Conservation (phyloP, 2,888 invertebrate species). For the Hemistola chrysoprasaria region DNA sequence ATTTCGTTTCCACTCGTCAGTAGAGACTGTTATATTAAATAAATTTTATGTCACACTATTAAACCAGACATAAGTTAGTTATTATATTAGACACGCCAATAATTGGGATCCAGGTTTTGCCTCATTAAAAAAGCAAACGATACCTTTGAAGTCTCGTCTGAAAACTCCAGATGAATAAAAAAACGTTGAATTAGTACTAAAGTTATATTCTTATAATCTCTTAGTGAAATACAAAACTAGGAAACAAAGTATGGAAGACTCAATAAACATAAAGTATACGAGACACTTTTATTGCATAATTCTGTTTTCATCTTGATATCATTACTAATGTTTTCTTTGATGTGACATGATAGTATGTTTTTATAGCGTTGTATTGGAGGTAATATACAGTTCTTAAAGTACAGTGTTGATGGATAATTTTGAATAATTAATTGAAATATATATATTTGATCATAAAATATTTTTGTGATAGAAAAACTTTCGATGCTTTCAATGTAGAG, state of each 20-base stretch:
- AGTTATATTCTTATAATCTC: constrained; percentile 12
- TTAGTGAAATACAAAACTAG: constrained; percentile 10
- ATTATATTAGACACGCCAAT: constrained; percentile 7
- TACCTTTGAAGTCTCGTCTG: constrained; percentile 9
- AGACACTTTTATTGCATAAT: constrained; percentile 72
- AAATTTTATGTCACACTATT: no score
- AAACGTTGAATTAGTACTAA: constrained; percentile 10
- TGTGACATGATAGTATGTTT: constrained; percentile 69
- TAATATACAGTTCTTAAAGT: constrained; percentile 49
- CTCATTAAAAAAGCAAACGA: background rate
- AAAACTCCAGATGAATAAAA: constrained; percentile 6
- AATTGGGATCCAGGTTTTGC: constrained; percentile 1
- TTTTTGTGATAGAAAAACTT: no score
- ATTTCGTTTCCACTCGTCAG: no score
- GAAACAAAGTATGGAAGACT: constrained; percentile 22
- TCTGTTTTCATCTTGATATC: constrained; percentile 72
- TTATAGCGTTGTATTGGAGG: constrained; percentile 59
- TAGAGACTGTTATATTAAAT: no score
- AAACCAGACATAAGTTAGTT: no score
- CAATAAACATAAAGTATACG: constrained; percentile 25
- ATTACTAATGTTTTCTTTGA: constrained; percentile 73
- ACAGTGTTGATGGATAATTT: constrained; percentile 33
- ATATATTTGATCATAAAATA: no score
- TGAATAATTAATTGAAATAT: constrained; percentile 18
- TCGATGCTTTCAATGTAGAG: no score